These are phyloP conservation scores for Mus minutoides DNA, from an alignment of 2,797 vertebrate species.

Conservation along the genomic window DNA sequence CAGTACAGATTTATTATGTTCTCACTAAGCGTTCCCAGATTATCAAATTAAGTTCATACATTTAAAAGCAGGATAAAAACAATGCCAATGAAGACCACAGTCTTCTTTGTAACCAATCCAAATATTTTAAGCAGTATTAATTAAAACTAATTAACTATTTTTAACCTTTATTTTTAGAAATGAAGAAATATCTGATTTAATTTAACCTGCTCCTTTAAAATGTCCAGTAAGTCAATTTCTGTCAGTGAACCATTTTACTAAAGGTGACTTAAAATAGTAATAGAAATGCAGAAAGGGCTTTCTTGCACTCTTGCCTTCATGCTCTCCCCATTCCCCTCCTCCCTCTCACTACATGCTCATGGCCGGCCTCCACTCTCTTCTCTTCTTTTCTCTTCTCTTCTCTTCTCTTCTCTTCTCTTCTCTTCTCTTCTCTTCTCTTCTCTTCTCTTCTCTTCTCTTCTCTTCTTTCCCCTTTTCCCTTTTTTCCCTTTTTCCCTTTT, in stretches of 20 bases:
- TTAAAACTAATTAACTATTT: conserved; percentile 51
- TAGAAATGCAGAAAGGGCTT: not conserved
- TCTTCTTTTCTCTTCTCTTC: no score
- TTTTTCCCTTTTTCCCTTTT: no score
- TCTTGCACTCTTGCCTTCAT: no score
- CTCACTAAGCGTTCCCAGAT: conserved; percentile 20
- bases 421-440: no score
- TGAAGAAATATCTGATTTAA: conserved; percentile 17
- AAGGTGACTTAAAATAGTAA: not conserved
- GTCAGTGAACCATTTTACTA: conserved; percentile 58
- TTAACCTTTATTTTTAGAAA: conserved; percentile 48
- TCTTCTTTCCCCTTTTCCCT: no score
- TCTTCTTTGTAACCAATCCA: conserved; percentile 30
- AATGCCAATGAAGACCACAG: not conserved
- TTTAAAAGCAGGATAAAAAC: conserved; percentile 63
- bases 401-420: no score
- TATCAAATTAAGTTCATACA: conserved; percentile 67
- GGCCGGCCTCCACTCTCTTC: no score
- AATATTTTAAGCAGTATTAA: conserved; percentile 53
- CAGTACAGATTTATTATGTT: conserved; percentile 62
- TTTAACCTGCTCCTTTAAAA: conserved; percentile 10
- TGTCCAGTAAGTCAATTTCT: not conserved
- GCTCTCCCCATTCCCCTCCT: no score
- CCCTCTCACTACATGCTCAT: no score
- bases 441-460: no score